phyloP scores from a whole-genome alignment of 2,113 vertebrate genomes.

The Brachionichthys hirsutus region DNA sequence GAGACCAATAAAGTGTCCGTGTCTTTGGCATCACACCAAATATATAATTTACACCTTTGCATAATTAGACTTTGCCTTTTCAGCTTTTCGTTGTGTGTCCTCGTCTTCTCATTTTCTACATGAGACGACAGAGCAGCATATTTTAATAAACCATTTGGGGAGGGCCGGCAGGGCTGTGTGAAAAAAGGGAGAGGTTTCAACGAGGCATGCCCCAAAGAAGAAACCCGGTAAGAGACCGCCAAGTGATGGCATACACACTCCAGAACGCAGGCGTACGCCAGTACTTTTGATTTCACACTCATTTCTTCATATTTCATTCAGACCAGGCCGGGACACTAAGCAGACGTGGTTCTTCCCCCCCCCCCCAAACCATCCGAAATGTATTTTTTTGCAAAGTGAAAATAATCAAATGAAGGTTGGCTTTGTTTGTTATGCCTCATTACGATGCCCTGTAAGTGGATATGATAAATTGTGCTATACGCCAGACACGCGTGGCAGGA shows the following conservation, averaged over 20 bases:
- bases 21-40: constrained; percentile 70
- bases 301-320: constrained; percentile 48
- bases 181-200: constrained; percentile 21
- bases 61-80: constrained; percentile 75
- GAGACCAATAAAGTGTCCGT: constrained; percentile 48
- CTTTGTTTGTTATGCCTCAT: constrained; percentile 59
- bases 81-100: constrained; percentile 70
- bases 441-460: constrained; percentile 49
- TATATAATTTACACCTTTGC: constrained; percentile 76
- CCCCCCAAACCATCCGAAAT: constrained; percentile 34
- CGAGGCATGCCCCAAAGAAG: constrained; percentile 18
- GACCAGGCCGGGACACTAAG: constrained; percentile 38
- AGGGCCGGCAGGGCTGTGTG: neutral
- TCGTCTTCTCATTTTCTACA: constrained; percentile 62
- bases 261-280: constrained; percentile 31
- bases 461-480: constrained; percentile 59
- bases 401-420: constrained; percentile 57
- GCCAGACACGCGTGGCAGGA: constrained; percentile 41
- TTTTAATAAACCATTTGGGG: constrained; percentile 61
- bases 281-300: constrained; percentile 46
- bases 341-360: constrained; percentile 30
- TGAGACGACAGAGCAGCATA: constrained; percentile 68
- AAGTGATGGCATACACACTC: constrained; percentile 48
- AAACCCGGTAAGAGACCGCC: constrained; percentile 23
- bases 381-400: constrained; percentile 38